Percentiles rank a stretch among this genome's conserved stretches.
Conservation (phyloP, 2,888 invertebrate species). For the Lysandra bellargus region DNA sequence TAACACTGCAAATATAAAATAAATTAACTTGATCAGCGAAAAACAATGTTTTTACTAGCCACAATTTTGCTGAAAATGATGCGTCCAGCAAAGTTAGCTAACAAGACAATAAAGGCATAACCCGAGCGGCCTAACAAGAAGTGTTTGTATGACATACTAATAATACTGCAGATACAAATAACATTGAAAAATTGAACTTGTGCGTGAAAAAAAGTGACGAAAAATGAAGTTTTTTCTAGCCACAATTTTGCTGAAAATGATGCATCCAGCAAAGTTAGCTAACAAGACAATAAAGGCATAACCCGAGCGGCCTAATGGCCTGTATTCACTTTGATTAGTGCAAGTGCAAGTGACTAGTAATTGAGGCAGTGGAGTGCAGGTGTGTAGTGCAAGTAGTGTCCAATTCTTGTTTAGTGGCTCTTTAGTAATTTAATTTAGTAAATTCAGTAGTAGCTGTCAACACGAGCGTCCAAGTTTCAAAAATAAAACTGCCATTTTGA, state of each 20-base stretch:
- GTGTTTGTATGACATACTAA: constrained; percentile 36
- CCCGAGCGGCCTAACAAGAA: constrained; percentile 57
- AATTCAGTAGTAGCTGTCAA: too few relatives aligned
- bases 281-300: constrained; percentile 65
- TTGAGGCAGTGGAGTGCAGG: too few relatives aligned
- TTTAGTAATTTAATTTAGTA: too few relatives aligned
- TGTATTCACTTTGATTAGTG: too few relatives aligned
- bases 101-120: constrained; percentile 65
- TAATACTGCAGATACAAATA: not conserved
- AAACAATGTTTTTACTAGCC: constrained; percentile 27
- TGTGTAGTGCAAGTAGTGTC: too few relatives aligned
- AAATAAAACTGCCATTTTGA: too few relatives aligned
- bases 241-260: constrained; percentile 39
- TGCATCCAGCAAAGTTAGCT: constrained; percentile 53
- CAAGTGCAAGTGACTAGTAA: too few relatives aligned
- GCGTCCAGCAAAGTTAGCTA: constrained; percentile 52
- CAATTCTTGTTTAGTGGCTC: too few relatives aligned
- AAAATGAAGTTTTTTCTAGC: constrained; percentile 26
- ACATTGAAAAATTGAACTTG: not conserved
- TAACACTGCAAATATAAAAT: too few relatives aligned
- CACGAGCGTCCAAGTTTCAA: too few relatives aligned
- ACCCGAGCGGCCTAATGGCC: constrained; percentile 53
- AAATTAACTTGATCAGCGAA: too few relatives aligned
- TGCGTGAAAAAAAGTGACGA: not conserved
- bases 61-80: constrained; percentile 39